Base-by-base conservation (phyloP, 2,888 invertebrate genomes). In the Amphipyra berbera region DNA sequence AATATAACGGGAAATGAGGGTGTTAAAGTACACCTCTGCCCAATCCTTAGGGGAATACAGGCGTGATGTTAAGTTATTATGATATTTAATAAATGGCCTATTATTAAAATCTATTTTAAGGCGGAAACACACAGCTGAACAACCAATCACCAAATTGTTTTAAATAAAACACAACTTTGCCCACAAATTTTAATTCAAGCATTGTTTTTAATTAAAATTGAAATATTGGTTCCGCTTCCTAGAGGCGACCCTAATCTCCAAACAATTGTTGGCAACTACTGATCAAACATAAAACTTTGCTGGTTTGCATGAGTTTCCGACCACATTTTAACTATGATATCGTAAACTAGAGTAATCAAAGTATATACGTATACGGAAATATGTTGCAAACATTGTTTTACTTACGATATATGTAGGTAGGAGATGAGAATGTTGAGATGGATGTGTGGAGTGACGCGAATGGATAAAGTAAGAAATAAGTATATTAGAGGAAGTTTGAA, bases 221-320 rank as follows among this genome's bases (percentile, higher is more conserved):
- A 62, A 60, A 68, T 67, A 64, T 71, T 65, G 14, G 21, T 45
- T 49, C 2, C 6, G 42, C 41, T 59, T 64, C 21, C 14, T 14
- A 46, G 61, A 44, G 62, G 35, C 62, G 67, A 40, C 82, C 78
- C 76, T 82, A 81, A 70, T 64, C 44, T 59, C 41, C 56, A 64
- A 74, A 75, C 76, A 69, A 73, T 66, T 65, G 75, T 68, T 68
- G 40, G 61, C 49, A 73, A 76, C 79, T 69, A 65, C 71, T 68
- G 76, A 80, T 82, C 83, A 78, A 80, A 82, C 79, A 71, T 40
- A 68, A 61, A 82, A 82, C 79, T 82, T 79, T 60, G 56, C 49
- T 37, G 15, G 63, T 46, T 61, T 72, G 68, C 68, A 35, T 76
- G 62, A 73, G 79, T 79, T 75, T 67, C 67, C 47, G 65, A 73